These are phyloP conservation scores for Phrynocephalus versicolor DNA, from an alignment of 2,113 vertebrate species.

Conservation along the genomic window DNA sequence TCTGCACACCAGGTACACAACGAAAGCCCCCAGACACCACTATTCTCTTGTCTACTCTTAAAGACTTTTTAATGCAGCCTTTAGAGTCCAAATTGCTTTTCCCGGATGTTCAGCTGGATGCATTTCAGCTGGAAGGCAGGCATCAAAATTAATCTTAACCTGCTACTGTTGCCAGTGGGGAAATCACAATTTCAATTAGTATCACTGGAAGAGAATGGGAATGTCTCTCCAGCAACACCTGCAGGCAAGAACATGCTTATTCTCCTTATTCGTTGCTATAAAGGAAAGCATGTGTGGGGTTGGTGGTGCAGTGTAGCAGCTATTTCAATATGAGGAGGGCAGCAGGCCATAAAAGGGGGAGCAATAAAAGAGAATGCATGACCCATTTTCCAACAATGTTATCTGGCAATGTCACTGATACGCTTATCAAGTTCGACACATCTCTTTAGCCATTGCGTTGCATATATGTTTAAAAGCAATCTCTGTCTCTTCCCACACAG, in stretches of 20 bases:
- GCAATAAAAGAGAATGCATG: no score
- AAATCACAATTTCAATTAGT: not conserved
- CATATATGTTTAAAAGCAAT: constrained; percentile 20
- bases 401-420: not conserved
- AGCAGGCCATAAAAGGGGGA: no score
- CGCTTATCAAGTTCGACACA: not conserved
- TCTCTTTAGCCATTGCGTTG: constrained; percentile 4
- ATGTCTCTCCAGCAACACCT: not conserved
- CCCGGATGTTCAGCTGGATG: not conserved
- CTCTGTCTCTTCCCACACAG: constrained; percentile 73
- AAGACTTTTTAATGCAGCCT: not conserved
- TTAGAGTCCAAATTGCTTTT: not conserved
- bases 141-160: not conserved
- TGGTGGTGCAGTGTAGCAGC: no score
- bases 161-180: not conserved
- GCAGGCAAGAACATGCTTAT: not conserved
- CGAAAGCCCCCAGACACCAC: no score
- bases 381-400: no score
- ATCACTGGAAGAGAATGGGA: not conserved
- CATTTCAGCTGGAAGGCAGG: not conserved
- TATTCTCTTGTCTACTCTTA: not conserved
- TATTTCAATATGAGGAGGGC: no score
- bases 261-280: not conserved
- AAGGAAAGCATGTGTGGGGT: no score
- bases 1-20: not conserved